These are phyloP conservation scores for Rhogogaster chlorosoma DNA, from an alignment of 2,888 invertebrate genomes.

Conservation along the genomic window DNA sequence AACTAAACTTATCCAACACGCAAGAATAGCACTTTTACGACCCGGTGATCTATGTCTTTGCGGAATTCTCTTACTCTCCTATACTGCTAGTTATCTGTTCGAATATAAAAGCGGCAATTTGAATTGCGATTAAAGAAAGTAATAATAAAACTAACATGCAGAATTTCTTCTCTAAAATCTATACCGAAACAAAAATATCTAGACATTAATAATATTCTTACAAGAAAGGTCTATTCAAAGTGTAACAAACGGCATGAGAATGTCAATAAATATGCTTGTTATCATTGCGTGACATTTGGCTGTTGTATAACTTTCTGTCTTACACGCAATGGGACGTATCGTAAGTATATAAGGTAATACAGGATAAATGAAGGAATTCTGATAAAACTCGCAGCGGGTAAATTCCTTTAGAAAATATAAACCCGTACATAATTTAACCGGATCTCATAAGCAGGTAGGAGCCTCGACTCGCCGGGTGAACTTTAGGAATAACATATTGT, in stretches of 20 bases:
- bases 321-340: conserved; percentile 7
- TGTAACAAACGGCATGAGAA: conserved; percentile 24
- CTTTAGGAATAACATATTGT: conserved; percentile 23
- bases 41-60: conserved; percentile 35
- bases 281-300: conserved; percentile 31
- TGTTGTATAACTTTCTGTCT: conserved; percentile 13
- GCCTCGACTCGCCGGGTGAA: neutral
- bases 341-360: neutral
- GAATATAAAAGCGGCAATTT: neutral
- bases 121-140: neutral
- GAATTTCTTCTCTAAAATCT: neutral
- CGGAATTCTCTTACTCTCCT: neutral
- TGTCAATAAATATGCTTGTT: conserved; percentile 23
- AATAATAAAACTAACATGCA: neutral
- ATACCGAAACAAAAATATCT: neutral
- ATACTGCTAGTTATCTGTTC: neutral
- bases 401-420: conserved; percentile 8
- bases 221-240: neutral
- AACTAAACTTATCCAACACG: conserved; percentile 40
- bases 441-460: neutral
- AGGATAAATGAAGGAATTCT: neutral
- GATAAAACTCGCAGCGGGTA: neutral
- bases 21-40: conserved; percentile 45
- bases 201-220: neutral
- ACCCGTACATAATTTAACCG: neutral